Evolutionary conservation across 2,113 vertebrate species (phyloP).

Genomic region (Aphyosemion australe): DNA sequence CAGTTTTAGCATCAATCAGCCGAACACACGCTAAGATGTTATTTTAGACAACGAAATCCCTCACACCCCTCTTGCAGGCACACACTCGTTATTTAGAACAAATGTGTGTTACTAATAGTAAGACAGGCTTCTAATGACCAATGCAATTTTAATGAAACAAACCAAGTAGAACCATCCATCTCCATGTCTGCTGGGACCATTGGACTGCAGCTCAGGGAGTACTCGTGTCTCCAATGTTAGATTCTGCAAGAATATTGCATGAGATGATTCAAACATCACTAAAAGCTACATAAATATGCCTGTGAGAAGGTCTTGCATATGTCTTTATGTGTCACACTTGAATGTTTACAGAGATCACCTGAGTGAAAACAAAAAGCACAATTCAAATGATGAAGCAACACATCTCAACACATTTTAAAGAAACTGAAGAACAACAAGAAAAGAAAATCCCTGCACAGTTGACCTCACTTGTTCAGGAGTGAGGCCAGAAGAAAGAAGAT

Average conservation of each 20-base stretch:
- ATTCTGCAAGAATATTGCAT: neutral
- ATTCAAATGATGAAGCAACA: too few relatives aligned
- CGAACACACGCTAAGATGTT: constrained; percentile 12
- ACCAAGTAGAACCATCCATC: constrained; percentile 32
- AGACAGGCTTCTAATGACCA: constrained; percentile 52
- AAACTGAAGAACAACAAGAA: too few relatives aligned
- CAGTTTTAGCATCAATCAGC: constrained; percentile 27
- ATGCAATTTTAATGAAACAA: constrained; percentile 56
- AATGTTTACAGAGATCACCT: too few relatives aligned
- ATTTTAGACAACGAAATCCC: constrained; percentile 27
- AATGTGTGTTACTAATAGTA: constrained; percentile 37
- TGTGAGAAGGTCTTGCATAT: too few relatives aligned
- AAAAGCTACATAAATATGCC: neutral
- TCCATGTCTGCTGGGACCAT: constrained; percentile 10
- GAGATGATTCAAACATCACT: neutral
- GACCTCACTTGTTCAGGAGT: too few relatives aligned
- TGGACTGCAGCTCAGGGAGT: constrained; percentile 13
- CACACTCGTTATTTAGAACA: constrained; percentile 32
- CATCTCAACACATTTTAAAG: too few relatives aligned
- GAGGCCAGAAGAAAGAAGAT: too few relatives aligned
- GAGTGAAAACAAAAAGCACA: too few relatives aligned
- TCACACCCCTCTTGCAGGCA: constrained; percentile 19
- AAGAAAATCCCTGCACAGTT: too few relatives aligned
- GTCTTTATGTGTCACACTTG: too few relatives aligned
- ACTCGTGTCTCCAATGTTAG: neutral